Base-by-base conservation (phyloP, 2,797 vertebrate species). In the Spinus olivaceus region DNA sequence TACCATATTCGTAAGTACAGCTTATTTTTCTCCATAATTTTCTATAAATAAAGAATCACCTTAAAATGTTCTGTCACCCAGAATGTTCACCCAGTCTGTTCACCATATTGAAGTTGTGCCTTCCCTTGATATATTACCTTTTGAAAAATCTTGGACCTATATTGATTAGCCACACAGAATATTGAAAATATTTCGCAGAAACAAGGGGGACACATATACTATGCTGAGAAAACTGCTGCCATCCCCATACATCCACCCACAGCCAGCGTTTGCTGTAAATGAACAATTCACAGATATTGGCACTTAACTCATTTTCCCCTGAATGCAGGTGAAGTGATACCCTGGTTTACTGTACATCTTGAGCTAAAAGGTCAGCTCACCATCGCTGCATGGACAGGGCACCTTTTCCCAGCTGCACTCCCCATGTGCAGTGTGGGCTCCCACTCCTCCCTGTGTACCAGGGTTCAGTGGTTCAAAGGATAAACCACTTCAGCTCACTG, bases 1-100 rank as follows among this genome's bases (percentile, higher is more conserved):
- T 99, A 99, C 94, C 94, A 97, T 60, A 98, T 94, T 69, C 76
- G 98, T 99, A 97, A 98, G 99, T 98, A 91, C n/a, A 65, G 19
- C 27, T 60, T 19, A 9, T 44, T 90, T 84, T 63, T 66, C 61
- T 57, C 39, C 21, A 9, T 63, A 8, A 32, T 92, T 81, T 49
- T 61, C 33, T 59, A 9, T 70, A 42, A 82, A 49, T 25, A 60
- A 67, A 57, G 12, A 61, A 81, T 81, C 20, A 20, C 15, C 16
- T 69, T 21, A 39, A 32, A 63, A 57, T 77, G 13, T 81, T 81
- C 24, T 60, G 37, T 37, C 37, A 37, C 37, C 37, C 37, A 37
- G 37, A 37, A 37, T 37, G 37, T 37, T 37, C 10, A 37, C 37
- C 37, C 37, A 37, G 37, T 37, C 37, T 37, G 37, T 37, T 37